Percentiles rank a stretch among this genome's conserved stretches.
Evolutionary conservation across 2,888 invertebrate genomes (phyloP).

Genomic region (Isotomurus palustris): DNA sequence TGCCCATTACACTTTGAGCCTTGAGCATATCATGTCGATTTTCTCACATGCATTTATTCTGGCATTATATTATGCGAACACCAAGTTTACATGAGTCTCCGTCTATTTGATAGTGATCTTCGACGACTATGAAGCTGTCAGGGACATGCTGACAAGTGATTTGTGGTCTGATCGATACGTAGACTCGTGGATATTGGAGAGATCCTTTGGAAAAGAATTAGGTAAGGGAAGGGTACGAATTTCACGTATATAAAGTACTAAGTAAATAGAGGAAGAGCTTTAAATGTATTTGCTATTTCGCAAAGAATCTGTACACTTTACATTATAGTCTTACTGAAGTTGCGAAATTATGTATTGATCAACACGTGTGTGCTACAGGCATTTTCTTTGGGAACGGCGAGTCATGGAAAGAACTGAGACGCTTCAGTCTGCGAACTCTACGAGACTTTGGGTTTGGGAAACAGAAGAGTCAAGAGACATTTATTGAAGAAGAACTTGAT

Average conservation of each 20-base stretch:
- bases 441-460: slow-evolving; percentile 38
- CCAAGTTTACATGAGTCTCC: not conserved
- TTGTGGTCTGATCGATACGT: slow-evolving; percentile 37
- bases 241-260: too few relatives aligned
- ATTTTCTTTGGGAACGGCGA: slow-evolving; percentile 38
- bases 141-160: slow-evolving; percentile 33
- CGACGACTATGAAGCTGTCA: slow-evolving; percentile 32
- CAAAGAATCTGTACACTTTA: too few relatives aligned
- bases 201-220: slow-evolving; percentile 31
- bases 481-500: slow-evolving; percentile 36
- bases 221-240: too few relatives aligned
- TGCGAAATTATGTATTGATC: not conserved
- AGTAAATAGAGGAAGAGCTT: too few relatives aligned
- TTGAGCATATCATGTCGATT: not conserved
- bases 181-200: slow-evolving; percentile 36
- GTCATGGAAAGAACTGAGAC: slow-evolving; percentile 33
- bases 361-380: slow-evolving; percentile 25
- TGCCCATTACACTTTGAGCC: not conserved
- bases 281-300: too few relatives aligned
- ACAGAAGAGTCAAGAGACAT: slow-evolving; percentile 36
- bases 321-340: not conserved
- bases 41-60: not conserved
- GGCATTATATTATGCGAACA: not conserved
- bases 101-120: slow-evolving; percentile 28
- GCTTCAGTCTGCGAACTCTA: slow-evolving; percentile 31